Conservation (phyloP, 2,888 invertebrate species). For the Elaeidobius kamerunicus region DNA sequence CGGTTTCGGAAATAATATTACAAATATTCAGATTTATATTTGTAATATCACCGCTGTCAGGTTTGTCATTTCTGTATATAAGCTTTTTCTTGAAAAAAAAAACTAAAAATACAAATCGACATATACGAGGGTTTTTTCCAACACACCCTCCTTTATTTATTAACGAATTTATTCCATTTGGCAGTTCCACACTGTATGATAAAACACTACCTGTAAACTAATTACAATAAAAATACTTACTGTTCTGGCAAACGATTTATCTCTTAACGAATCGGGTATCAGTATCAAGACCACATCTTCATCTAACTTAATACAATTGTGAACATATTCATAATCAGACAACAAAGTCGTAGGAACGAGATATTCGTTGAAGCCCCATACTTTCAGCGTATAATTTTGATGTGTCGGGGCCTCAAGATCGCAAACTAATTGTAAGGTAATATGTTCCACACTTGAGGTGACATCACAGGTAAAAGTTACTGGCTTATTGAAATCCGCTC, state of each 20-base stretch:
- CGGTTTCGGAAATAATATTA: too few relatives aligned
- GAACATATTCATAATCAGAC: conserved; percentile 89
- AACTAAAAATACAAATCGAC: neutral
- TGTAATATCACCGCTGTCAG: too few relatives aligned
- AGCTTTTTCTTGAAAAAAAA: too few relatives aligned
- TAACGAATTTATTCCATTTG: too few relatives aligned
- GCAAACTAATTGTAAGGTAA: conserved; percentile 79
- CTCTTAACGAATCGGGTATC: conserved; percentile 63
- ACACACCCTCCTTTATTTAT: too few relatives aligned
- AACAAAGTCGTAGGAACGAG: conserved; percentile 78
- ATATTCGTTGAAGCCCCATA: conserved; percentile 88
- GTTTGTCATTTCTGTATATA: too few relatives aligned
- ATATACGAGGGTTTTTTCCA: neutral
- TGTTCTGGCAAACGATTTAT: conserved; percentile 72
- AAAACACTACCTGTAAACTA: neutral
- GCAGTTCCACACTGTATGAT: neutral
- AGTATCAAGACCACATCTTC: conserved; percentile 75
- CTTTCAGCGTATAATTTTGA: conserved; percentile 63
- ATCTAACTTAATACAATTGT: conserved; percentile 89
- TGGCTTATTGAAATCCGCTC: conserved; percentile 54
- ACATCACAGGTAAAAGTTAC: conserved; percentile 92
- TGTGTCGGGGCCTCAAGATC: conserved; percentile 63
- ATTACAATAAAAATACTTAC: conserved; percentile 48
- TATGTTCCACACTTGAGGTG: conserved; percentile 80
- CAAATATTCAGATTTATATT: too few relatives aligned